Evolutionary conservation across 2,797 vertebrate species (phyloP), one percentile per base, ranked within the genome.

Genomic region (Pampus argenteus): DNA sequence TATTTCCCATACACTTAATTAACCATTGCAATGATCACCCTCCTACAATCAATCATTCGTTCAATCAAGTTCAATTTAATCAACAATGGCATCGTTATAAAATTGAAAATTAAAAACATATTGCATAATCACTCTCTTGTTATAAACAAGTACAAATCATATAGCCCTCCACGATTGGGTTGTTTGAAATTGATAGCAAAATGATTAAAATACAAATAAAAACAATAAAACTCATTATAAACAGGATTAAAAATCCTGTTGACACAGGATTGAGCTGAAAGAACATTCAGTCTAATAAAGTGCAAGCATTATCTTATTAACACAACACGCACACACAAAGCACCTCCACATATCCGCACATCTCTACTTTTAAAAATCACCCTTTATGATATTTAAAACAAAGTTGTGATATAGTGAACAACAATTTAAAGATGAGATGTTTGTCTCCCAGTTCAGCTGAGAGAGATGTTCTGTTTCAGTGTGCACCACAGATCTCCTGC

Each of bases 291-390:
- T 59, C 17, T 10, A 18, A 75, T 66, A 78, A 85, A 81, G 78
- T 87, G 74, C 83, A 51, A 83, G 47, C 29, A 17, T 73, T 28
- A 51, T 70, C 17, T 28, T 61, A 26, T 62, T 4, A 66, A 63
- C 31, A 44, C 25, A 59, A 65, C 51, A 49, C 36, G 63, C 68
- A 64, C 36, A 66, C 68, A 64, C 18, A 34, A 55, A 59, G 3
- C 3, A n/a, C 29, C 10, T 56, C 28, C 66, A 23, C 17, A 28
- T 2, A 28, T 52, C 49, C 26, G 1, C 29, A 49, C 20, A 2
- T n/a, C 28, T 26, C 31, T 38, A 22, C 11, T 11, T 10, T n/a
- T 23, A 26, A 60, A 2, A 26, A 14, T 9, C 10, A 2, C 36
- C 10, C 4, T n/a, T n/a, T n/a, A n/a, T 36, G 45, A 75, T 23